Percentiles rank a stretch among this genome's conserved stretches.
Evolutionary conservation across 2,888 invertebrate species (phyloP).

Genomic region (Cheilosia variabilis): DNA sequence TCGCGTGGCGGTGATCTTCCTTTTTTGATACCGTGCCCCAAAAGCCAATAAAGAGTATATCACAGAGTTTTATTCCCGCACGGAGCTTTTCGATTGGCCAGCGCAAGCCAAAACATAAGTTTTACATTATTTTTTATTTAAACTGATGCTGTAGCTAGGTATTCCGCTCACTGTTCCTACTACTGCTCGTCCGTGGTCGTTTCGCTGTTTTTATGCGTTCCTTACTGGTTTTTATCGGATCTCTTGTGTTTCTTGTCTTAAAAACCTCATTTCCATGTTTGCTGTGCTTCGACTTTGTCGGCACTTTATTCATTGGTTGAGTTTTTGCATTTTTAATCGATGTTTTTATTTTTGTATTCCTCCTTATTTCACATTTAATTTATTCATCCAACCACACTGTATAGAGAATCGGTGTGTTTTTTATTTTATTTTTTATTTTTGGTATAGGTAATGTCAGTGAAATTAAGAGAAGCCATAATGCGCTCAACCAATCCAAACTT

Average conservation of each 20-base stretch:
- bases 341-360: conserved; percentile 26
- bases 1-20: conserved; percentile 63
- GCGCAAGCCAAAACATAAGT: conserved; percentile 38
- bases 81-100: conserved; percentile 66
- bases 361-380: conserved; percentile 57
- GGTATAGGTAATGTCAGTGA: conserved; percentile 6
- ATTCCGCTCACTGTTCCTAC: conserved; percentile 20
- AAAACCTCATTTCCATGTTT: conserved; percentile 58
- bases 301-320: conserved; percentile 67
- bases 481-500: conserved; percentile 27
- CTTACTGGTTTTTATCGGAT: conserved; percentile 62
- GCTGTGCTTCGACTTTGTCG: conserved; percentile 62
- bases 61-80: conserved; percentile 48
- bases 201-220: conserved; percentile 45
- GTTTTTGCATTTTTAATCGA: conserved; percentile 69
- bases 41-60: conserved; percentile 74
- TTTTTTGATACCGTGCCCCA: conserved; percentile 58
- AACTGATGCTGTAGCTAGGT: conserved; percentile 54
- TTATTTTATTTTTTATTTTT: neutral
- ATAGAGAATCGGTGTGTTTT: conserved; percentile 12
- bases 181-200: conserved; percentile 15
- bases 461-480: conserved; percentile 43
- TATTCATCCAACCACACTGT: conserved; percentile 52
- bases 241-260: conserved; percentile 45
- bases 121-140: conserved; percentile 25